Conservation (phyloP, 2,113 vertebrate species). For the Hippocampus guttulatus region DNA sequence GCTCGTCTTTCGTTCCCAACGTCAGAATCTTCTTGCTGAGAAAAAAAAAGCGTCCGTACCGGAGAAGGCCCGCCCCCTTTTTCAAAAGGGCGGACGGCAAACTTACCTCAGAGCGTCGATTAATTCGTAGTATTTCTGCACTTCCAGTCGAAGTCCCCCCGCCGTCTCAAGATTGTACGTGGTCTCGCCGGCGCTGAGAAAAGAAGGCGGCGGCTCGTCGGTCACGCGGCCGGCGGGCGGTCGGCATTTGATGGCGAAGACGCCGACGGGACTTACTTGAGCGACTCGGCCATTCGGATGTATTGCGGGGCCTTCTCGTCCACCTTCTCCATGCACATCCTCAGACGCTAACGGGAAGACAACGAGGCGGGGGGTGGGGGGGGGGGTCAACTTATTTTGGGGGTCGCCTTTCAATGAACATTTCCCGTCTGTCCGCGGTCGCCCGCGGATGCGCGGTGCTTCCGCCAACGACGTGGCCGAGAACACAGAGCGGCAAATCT, state of each 20-base stretch:
- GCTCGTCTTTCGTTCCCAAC: constrained; percentile 83
- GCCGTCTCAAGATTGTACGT: constrained; percentile 86
- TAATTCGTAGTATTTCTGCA: constrained; percentile 91
- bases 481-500: too few species aligned
- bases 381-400: too few species aligned
- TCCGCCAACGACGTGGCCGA: too few species aligned
- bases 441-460: too few species aligned
- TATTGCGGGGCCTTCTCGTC: constrained; percentile 94
- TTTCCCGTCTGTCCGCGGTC: too few species aligned
- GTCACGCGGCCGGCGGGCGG: background rate
- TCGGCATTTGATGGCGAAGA: background rate
- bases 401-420: too few species aligned
- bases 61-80: background rate
- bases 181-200: constrained; percentile 85
- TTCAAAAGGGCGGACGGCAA: background rate
- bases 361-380: too few species aligned
- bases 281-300: constrained; percentile 88
- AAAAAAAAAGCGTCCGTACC: background rate
- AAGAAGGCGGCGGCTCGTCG: constrained; percentile 10
- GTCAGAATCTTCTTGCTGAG: constrained; percentile 93
- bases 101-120: constrained; percentile 93
- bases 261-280: constrained; percentile 79
- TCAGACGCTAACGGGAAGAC: constrained; percentile 81
- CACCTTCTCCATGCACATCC: constrained; percentile 89
- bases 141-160: constrained; percentile 83